phyloP scores from a whole-genome alignment of 1,140 invertebrate species.

The Tribolium madens region DNA sequence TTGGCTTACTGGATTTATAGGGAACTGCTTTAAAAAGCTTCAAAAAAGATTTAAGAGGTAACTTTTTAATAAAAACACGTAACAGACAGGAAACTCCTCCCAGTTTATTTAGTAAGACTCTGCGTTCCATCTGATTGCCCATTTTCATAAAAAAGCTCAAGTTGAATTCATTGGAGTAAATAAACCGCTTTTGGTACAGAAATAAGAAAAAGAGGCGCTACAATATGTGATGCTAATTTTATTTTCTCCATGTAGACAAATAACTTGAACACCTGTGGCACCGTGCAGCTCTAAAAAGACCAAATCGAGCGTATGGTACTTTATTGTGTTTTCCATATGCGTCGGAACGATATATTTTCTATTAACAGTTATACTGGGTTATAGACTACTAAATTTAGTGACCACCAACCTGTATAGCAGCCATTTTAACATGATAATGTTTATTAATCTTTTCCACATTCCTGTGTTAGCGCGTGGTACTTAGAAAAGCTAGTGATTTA shows the following conservation, averaged over 20 bases:
- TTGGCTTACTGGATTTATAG: no score
- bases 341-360: slow-evolving; percentile 23
- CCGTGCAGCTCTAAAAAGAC: slow-evolving; percentile 19
- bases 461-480: slow-evolving; percentile 45
- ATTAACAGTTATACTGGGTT: slow-evolving; percentile 42
- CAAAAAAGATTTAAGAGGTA: no score
- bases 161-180: no score
- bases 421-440: slow-evolving; percentile 50
- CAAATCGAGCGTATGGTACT: slow-evolving; percentile 41
- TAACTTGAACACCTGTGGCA: slow-evolving; percentile 47
- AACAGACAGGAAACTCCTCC: no score
- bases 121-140: no score
- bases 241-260: slow-evolving; percentile 41
- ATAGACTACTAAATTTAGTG: slow-evolving; percentile 51
- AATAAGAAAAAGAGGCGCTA: background rate
- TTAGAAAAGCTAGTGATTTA: slow-evolving; percentile 45
- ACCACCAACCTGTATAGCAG: slow-evolving; percentile 44
- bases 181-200: no score
- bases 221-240: slow-evolving; percentile 45
- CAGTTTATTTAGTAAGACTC: no score
- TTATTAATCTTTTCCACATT: slow-evolving; percentile 48
- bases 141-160: background rate
- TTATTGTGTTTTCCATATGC: slow-evolving; percentile 49
- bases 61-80: no score
- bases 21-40: no score